Base-by-base conservation (phyloP, 2,797 vertebrate genomes). In the Diplodus sargus region DNA sequence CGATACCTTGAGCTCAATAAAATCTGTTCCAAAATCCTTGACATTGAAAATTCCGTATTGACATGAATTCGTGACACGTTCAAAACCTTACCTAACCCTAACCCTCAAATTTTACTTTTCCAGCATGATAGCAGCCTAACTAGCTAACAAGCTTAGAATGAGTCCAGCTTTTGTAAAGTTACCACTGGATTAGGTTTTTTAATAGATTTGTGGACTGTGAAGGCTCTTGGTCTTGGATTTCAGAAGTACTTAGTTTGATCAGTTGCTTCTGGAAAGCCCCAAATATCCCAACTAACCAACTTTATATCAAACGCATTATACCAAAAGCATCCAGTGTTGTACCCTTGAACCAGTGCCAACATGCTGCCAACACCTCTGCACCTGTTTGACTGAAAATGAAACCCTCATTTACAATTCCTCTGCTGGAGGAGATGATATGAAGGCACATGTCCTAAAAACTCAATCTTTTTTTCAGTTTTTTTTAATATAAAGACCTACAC, bases 401-500 rank as follows among this genome's bases (percentile, higher is more conserved):
- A 92, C 85, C 85, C 83, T 89, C 86, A 87, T 77, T 66, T 71
- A 88, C 84, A 83, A 58, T 81, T 74, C 79, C 81, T 85, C 77
- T 68, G 82, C 48, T 53, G 39, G 78, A 91, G 88, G 90, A 92
- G 77, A 85, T 89, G 70, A 73, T 85, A 87, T 89, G 91, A 94
- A 95, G 93, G 92, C 94, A 94, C 92, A 58, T 86, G 89, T 90
- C 89, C 88, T 83, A 87, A 76, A 85, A 90, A 89, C 82, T 65
- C 53, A 90, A 90, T 79, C 22, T 76, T 78, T 49, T 51, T 30
- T 56, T 4, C 22, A 4, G 74, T 30, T 68, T 60, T 76, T 53
- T 64, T 78, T 20, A 74, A 81, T 83, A 90, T 61, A 90, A 89
- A 90, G 57, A 85, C 64, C 59, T 70, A 80, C 58, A 72, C 34